phyloP scores from a whole-genome alignment of 2,797 vertebrate genomes.

The Microctenopoma steveboyesi region DNA sequence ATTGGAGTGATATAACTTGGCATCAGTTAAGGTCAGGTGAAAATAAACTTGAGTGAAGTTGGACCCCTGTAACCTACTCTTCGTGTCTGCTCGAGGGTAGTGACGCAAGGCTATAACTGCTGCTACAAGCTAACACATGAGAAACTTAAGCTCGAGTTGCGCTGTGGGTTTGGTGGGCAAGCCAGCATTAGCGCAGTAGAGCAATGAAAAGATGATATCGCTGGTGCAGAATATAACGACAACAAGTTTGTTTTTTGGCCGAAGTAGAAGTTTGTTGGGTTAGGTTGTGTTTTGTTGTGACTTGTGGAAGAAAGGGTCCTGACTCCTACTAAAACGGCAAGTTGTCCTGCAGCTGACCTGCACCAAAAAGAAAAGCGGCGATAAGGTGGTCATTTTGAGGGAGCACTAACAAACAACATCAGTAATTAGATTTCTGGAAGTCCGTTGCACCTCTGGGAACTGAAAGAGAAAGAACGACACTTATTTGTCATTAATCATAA shows the following conservation, averaged over 20 bases:
- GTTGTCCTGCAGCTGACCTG: slow-evolving; percentile 71
- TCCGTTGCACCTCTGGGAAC: slow-evolving; percentile 25
- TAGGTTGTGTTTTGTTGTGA: neutral
- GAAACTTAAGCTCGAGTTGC: neutral
- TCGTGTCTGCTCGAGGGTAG: neutral
- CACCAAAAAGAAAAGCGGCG: slow-evolving; percentile 48
- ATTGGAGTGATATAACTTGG: neutral
- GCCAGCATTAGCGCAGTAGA: neutral
- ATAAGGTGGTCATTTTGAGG: slow-evolving; percentile 61
- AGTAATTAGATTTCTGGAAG: slow-evolving; percentile 58
- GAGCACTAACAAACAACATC: slow-evolving; percentile 46
- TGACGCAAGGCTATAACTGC: neutral
- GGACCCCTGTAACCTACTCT: neutral
- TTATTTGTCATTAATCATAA: slow-evolving; percentile 33
- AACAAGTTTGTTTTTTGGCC: neutral
- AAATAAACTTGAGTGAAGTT: too few relatives aligned
- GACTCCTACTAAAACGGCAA: slow-evolving; percentile 59
- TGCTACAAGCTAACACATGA: neutral
- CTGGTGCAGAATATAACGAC: neutral
- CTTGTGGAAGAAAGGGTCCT: slow-evolving; percentile 45
- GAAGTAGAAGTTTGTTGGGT: neutral
- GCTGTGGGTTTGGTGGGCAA: too few relatives aligned
- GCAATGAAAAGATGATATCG: neutral
- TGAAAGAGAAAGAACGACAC: slow-evolving; percentile 28
- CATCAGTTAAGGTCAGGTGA: too few relatives aligned